A percentile compares a stretch with the other conserved stretches of the same genome.
These are phyloP conservation scores for mouse (Mus musculus) DNA, from an alignment of 2,113 vertebrate genomes.

Conservation along the genomic window DNA sequence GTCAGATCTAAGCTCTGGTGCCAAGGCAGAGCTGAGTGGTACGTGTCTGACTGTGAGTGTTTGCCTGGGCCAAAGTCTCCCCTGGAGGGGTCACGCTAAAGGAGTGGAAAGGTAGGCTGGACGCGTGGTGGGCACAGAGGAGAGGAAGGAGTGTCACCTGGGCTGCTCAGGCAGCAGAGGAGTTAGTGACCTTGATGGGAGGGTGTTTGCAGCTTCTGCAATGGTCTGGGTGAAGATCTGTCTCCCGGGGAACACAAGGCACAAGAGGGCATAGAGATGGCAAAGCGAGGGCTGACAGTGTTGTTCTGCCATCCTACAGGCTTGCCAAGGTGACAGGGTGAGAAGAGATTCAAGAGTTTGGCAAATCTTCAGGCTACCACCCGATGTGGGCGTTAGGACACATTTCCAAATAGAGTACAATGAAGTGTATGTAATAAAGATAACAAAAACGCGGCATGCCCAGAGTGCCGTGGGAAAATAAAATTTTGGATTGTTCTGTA, in stretches of 20 bases:
- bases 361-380: neutral
- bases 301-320: neutral
- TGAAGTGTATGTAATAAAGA: neutral
- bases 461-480: neutral
- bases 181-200: neutral
- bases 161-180: neutral
- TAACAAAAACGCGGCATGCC: neutral
- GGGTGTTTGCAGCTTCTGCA: neutral
- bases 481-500: neutral
- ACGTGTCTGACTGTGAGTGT: neutral
- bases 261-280: neutral
- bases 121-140: neutral
- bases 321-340: neutral
- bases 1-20: neutral
- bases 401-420: neutral
- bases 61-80: neutral
- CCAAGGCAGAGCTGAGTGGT: neutral
- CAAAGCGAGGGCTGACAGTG: neutral
- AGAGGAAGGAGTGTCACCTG: neutral
- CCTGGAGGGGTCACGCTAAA: neutral
- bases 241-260: neutral
- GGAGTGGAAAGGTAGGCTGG: fast-evolving
- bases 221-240: neutral
- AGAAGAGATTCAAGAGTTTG: neutral
- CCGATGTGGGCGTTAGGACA: neutral